Conservation (phyloP, 2,113 vertebrate genomes). For the Collichthys lucidus region DNA sequence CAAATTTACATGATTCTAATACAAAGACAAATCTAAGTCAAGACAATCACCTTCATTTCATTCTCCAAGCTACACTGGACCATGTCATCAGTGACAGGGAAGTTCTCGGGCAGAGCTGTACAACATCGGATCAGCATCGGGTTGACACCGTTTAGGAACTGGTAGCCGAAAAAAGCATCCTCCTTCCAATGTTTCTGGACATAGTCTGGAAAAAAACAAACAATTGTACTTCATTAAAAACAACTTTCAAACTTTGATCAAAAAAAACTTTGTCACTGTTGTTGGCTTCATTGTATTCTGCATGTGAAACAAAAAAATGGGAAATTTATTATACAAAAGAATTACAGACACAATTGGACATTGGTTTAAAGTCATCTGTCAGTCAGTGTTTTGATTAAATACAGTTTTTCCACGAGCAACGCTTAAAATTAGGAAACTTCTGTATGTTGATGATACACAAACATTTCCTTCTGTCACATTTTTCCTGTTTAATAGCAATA, state of each 20-base stretch:
- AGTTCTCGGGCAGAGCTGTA: conserved; percentile 83
- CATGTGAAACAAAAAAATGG: not conserved
- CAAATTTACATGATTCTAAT: not conserved
- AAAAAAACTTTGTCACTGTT: not conserved
- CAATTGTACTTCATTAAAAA: not conserved
- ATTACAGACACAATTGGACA: not conserved
- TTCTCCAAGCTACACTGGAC: conserved; percentile 82
- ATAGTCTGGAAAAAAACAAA: conserved; percentile 57
- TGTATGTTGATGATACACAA: too few species aligned
- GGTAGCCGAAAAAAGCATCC: conserved; percentile 91
- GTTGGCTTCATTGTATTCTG: too few species aligned
- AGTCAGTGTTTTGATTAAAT: not conserved
- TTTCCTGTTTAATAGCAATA: too few species aligned
- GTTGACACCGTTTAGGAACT: conserved; percentile 92
- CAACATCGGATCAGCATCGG: conserved; percentile 88
- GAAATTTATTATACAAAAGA: too few species aligned
- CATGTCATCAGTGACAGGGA: conserved; percentile 88
- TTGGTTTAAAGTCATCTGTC: not conserved
- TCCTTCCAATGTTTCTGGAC: conserved; percentile 85
- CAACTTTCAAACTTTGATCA: not conserved
- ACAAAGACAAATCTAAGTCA: not conserved
- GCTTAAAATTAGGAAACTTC: too few species aligned
- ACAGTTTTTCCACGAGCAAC: too few species aligned
- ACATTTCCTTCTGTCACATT: not conserved
- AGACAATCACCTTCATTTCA: conserved; percentile 86